These are phyloP conservation scores for Molossus molossus DNA, from an alignment of 2,797 vertebrate species.

Conservation along the genomic window DNA sequence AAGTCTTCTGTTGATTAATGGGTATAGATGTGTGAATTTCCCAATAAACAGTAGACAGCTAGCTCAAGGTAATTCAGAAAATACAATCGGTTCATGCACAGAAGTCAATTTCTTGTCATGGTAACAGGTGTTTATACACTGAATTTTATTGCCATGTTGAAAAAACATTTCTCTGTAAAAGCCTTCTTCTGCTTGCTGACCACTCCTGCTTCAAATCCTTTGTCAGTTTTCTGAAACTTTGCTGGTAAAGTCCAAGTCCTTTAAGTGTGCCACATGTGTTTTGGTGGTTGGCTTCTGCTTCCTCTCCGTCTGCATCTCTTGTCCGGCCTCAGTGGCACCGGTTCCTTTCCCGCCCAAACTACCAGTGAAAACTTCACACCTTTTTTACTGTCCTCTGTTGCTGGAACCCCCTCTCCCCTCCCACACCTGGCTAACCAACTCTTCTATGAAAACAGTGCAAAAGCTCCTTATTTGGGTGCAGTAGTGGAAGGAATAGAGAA, in stretches of 20 bases:
- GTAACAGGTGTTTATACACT: constrained; percentile 5
- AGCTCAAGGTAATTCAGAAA: neutral
- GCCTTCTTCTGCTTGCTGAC: neutral
- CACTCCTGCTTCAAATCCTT: neutral
- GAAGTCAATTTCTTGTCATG: neutral
- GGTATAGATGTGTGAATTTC: neutral
- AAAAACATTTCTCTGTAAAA: neutral
- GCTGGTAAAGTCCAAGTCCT: neutral
- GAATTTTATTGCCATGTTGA: neutral
- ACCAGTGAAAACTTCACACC: neutral
- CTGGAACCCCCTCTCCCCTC: neutral
- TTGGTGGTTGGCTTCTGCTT: neutral
- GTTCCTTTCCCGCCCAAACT: neutral
- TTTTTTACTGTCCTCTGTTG: neutral
- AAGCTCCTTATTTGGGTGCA: neutral
- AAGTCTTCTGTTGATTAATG: neutral
- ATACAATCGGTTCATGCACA: neutral
- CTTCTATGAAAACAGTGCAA: neutral
- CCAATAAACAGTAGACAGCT: neutral
- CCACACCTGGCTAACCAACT: neutral
- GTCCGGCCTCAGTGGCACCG: neutral
- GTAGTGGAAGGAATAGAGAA: neutral
- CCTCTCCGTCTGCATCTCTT: neutral
- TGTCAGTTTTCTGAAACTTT: neutral
- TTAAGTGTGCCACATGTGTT: neutral